Evolutionary conservation across 2,113 vertebrate species (phyloP).

Genomic region (Bujurquina vittata): DNA sequence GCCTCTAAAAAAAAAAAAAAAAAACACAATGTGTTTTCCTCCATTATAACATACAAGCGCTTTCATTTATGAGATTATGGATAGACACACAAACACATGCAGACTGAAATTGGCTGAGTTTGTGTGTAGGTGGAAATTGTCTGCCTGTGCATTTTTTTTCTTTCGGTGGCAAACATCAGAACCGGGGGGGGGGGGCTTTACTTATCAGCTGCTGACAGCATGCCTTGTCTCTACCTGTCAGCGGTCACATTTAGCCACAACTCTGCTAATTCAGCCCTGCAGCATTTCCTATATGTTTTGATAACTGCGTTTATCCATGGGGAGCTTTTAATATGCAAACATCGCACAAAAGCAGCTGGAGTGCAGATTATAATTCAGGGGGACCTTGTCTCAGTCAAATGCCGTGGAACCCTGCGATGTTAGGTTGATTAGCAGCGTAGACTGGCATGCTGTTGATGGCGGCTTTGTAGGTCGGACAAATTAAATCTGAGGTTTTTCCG

Average conservation of each 20-base stretch:
- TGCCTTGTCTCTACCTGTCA: neutral
- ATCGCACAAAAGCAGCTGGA: slow-evolving; percentile 23
- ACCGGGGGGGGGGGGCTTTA: accelerated
- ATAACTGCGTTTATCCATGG: slow-evolving; percentile 29
- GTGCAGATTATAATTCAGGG: slow-evolving; percentile 44
- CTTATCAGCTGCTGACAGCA: slow-evolving; percentile 3
- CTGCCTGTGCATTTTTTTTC: neutral
- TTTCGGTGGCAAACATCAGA: neutral
- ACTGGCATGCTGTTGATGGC: slow-evolving; percentile 47
- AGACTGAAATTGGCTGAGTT: neutral
- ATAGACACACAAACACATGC: neutral
- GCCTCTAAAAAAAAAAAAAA: no score
- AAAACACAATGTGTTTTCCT: neutral
- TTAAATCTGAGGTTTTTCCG: slow-evolving; percentile 42
- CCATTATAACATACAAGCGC: neutral
- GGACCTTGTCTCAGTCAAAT: slow-evolving; percentile 25
- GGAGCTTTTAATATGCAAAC: slow-evolving; percentile 31
- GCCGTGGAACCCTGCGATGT: slow-evolving; percentile 41
- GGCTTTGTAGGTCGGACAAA: slow-evolving; percentile 55
- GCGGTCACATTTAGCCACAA: neutral
- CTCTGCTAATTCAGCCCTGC: neutral
- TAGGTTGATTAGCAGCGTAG: slow-evolving; percentile 53
- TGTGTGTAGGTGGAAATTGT: neutral
- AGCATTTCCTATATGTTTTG: slow-evolving; percentile 7
- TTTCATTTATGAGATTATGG: neutral